These are phyloP conservation scores for Cryptoprocta ferox DNA, from an alignment of 2,797 vertebrate genomes.

Conservation along the genomic window DNA sequence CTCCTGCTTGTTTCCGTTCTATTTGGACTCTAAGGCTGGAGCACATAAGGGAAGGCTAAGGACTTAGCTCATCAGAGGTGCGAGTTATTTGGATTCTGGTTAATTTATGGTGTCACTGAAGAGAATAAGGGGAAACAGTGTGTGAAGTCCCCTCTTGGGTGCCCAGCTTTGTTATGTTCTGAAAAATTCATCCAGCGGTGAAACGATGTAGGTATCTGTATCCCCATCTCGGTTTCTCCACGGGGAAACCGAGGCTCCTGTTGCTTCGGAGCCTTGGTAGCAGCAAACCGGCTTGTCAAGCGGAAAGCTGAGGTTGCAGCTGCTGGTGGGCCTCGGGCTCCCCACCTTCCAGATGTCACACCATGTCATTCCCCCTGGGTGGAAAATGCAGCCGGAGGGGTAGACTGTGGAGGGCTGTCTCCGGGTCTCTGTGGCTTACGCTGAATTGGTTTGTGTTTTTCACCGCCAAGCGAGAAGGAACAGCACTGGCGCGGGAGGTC, in stretches of 20 bases:
- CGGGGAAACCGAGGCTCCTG: background rate
- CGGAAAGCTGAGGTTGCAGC: background rate
- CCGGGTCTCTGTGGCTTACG: background rate
- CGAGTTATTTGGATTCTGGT: slow-evolving; percentile 1
- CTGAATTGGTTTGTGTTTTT: background rate
- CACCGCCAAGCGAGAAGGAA: background rate
- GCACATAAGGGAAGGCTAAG: background rate
- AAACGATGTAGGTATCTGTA: background rate
- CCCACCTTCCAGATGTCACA: fast-evolving
- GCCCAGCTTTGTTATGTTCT: background rate
- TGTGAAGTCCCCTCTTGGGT: background rate
- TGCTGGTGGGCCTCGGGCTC: background rate
- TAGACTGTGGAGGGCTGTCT: background rate
- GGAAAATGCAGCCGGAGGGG: background rate
- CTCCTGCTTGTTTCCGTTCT: background rate
- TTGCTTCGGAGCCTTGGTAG: too few relatives aligned
- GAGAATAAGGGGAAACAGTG: background rate
- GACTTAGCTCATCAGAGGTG: background rate
- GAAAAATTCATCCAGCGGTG: background rate
- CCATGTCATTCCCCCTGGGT: fast-evolving
- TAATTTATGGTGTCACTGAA: background rate
- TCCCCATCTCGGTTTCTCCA: background rate
- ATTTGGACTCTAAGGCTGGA: background rate
- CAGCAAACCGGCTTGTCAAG: background rate
- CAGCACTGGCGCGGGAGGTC: background rate